Evolutionary conservation across 2,113 vertebrate genomes (phyloP).

Genomic region (Indicator indicator): DNA sequence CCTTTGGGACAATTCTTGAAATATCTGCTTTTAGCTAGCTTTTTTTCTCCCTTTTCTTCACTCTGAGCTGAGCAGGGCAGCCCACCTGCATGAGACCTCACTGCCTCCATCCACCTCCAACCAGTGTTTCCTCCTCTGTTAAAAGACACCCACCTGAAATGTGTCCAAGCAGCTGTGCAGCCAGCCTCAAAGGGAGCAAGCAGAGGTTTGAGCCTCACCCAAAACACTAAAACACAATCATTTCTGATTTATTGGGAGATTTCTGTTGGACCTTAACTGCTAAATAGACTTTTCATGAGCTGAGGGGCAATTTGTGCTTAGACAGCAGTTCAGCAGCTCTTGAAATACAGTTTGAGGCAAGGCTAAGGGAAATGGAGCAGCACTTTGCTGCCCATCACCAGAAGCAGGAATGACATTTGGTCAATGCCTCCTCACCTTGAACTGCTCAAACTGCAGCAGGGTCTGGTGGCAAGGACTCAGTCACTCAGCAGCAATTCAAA

Average conservation of each 20-base stretch:
- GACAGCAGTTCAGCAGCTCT: neutral
- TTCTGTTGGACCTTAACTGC: neutral
- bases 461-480: rapidly evolving
- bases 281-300: neutral
- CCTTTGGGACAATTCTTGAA: neutral
- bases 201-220: neutral
- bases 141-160: neutral
- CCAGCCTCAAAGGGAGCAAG: neutral
- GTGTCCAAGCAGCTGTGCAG: neutral
- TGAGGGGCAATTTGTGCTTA: neutral
- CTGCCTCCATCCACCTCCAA: neutral
- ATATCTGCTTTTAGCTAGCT: neutral
- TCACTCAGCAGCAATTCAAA: neutral
- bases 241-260: neutral
- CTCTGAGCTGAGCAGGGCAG: neutral
- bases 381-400: neutral
- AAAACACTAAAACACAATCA: neutral
- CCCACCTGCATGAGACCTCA: neutral
- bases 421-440: neutral
- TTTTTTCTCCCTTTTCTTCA: neutral
- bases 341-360: neutral
- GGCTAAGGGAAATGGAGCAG: neutral
- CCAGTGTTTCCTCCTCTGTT: neutral
- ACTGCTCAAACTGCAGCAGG: neutral
- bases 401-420: neutral